These are phyloP conservation scores for Phaedon cochleariae DNA, from an alignment of 2,888 invertebrate genomes.

Conservation along the genomic window DNA sequence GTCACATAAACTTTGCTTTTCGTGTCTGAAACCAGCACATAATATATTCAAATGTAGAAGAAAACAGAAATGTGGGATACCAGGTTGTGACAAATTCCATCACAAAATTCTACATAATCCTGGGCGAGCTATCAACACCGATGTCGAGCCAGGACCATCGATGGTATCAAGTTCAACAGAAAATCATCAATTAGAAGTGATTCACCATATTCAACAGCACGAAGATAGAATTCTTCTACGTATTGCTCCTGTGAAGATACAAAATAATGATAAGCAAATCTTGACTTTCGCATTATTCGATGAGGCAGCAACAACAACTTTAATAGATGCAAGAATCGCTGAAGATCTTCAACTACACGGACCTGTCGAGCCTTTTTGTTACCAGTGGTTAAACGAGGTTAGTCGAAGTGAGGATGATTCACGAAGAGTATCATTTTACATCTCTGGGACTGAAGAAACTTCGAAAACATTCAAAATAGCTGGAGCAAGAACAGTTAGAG, in stretches of 20 bases:
- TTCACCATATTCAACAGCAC: neutral
- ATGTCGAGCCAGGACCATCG: neutral
- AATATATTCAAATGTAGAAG: neutral
- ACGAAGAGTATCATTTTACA: neutral
- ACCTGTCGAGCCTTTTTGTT: neutral
- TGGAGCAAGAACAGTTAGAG: too few relatives aligned
- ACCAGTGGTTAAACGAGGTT: neutral
- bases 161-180: neutral
- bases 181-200: neutral
- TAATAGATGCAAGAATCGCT: constrained; percentile 1
- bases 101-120: neutral
- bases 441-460: too few relatives aligned
- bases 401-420: neutral
- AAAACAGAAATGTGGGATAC: neutral
- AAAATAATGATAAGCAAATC: neutral
- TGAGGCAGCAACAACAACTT: neutral
- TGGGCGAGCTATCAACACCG: neutral
- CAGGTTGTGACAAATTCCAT: neutral
- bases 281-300: neutral
- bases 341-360: neutral
- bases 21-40: neutral
- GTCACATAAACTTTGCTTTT: neutral
- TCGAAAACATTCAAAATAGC: too few relatives aligned
- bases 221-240: neutral
- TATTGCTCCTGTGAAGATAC: neutral